A percentile compares a stretch with the other conserved stretches of the same genome.
phyloP scores from a whole-genome alignment of 2,888 invertebrate species.

The Sarcophaga variegata region DNA sequence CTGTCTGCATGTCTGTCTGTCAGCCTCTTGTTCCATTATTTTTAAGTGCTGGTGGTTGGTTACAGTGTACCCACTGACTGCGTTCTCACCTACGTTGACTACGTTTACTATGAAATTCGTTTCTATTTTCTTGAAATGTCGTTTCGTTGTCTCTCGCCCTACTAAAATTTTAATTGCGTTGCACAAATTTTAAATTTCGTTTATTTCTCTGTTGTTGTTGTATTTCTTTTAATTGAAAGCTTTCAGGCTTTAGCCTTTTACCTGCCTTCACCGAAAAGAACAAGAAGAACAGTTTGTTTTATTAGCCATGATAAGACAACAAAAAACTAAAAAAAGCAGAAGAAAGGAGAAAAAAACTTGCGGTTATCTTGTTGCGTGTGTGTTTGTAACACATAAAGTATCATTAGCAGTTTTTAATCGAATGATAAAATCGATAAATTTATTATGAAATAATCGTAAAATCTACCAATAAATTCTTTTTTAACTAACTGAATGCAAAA shows the following conservation, averaged over 20 bases:
- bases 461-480: neutral
- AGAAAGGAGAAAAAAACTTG: neutral
- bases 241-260: neutral
- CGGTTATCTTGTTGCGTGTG: neutral
- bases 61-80: neutral
- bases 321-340: too few species aligned
- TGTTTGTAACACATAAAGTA: conserved; percentile 2
- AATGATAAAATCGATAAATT: neutral
- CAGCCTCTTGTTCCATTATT: conserved; percentile 18
- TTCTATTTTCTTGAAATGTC: conserved; percentile 4
- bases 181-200: conserved; percentile 33
- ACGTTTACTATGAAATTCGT: conserved; percentile 11
- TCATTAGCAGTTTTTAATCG: neutral
- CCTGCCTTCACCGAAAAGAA: conserved; percentile 4
- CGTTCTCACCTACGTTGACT: conserved; percentile 56
- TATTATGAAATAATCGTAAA: neutral
- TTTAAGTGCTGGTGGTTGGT: neutral
- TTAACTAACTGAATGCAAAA: too few species aligned
- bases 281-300: neutral
- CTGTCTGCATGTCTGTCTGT: conserved; percentile 16
- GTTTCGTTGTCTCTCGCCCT: conserved; percentile 44
- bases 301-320: conserved; percentile 12
- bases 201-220: conserved; percentile 7
- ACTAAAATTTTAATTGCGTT: conserved; percentile 63
- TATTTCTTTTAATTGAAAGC: neutral